phyloP scores from a whole-genome alignment of 2,888 invertebrate genomes.

The Caenorhabditis sp. region DNA sequence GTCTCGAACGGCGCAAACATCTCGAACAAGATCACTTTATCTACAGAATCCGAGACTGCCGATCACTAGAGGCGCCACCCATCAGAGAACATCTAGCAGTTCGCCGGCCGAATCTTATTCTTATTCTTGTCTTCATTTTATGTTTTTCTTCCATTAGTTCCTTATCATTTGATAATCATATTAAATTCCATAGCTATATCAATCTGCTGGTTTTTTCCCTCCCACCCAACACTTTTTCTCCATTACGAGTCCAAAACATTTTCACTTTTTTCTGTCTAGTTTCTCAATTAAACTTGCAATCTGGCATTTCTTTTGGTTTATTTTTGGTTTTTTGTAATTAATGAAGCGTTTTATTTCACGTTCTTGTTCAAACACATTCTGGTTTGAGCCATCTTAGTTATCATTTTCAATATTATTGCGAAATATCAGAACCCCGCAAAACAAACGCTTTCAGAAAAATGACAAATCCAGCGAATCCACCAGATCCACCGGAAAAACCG shows the following conservation, averaged over 20 bases:
- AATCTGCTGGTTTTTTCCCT: not conserved
- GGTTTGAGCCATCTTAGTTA: not conserved
- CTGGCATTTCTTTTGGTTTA: not conserved
- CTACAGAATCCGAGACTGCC: constrained; percentile 4
- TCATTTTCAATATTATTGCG: not conserved
- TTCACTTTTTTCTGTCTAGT: not conserved
- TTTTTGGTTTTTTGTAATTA: not conserved
- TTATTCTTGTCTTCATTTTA: not conserved
- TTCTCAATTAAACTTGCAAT: not conserved
- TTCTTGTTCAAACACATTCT: not conserved
- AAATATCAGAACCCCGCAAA: not conserved
- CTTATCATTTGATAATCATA: not conserved
- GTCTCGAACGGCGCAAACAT: not conserved
- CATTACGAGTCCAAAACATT: not conserved
- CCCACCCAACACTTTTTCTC: not conserved
- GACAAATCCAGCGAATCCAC: not conserved
- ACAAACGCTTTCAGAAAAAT: not conserved
- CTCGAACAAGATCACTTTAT: too few species aligned
- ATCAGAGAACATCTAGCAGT: not conserved
- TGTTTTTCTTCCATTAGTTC: not conserved
- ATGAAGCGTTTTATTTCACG: not conserved
- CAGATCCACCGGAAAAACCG: not conserved
- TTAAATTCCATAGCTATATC: not conserved
- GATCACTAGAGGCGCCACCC: not conserved
- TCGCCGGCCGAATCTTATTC: constrained; percentile 4